Evolutionary conservation across 2,113 vertebrate genomes (phyloP).

Genomic region (Choloepus hoffmanni): DNA sequence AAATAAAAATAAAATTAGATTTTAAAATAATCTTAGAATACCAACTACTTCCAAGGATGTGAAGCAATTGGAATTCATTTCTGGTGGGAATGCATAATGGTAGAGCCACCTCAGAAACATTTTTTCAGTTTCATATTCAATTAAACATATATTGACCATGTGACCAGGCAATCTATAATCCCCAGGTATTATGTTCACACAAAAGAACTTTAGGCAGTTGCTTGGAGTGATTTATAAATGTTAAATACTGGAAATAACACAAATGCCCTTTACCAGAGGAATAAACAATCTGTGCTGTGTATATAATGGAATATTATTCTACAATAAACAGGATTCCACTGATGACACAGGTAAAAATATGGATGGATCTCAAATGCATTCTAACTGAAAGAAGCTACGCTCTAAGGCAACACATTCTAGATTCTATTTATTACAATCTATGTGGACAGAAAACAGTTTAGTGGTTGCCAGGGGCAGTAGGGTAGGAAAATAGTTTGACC

Average conservation of each 20-base stretch:
- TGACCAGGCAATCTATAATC: background rate
- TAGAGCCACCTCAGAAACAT: background rate
- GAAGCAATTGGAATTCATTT: background rate
- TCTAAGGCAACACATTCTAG: background rate
- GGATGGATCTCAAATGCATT: background rate
- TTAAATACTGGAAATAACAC: background rate
- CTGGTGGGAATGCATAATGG: background rate
- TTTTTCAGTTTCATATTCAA: background rate
- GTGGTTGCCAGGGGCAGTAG: background rate
- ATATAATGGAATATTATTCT: background rate
- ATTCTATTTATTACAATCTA: background rate
- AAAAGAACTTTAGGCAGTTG: background rate
- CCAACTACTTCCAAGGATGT: background rate
- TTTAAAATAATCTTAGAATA: background rate
- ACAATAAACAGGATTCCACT: background rate
- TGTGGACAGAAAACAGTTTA: background rate
- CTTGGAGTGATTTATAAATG: background rate
- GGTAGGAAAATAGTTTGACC: background rate
- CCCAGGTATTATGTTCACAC: background rate
- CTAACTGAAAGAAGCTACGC: background rate
- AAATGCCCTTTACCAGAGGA: background rate
- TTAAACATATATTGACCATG: background rate
- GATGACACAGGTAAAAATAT: background rate
- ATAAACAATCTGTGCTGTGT: background rate
- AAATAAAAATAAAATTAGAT: background rate